Percentiles rank a stretch among this genome's conserved stretches.
Evolutionary conservation across 2,797 vertebrate species (phyloP).

Genomic region (Gambusia yucatana): DNA sequence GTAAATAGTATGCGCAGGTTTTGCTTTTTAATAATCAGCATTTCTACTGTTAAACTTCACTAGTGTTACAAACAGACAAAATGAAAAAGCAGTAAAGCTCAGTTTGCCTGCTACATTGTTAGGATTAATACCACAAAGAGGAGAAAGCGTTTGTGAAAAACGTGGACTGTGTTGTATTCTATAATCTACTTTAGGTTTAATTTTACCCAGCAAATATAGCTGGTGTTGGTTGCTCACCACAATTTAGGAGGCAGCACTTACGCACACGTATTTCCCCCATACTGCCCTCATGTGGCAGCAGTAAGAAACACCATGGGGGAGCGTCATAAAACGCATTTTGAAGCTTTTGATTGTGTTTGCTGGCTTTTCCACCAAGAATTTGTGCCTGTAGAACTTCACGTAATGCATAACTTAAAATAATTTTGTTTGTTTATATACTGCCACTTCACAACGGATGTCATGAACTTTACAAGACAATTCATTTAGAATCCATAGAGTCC

Average conservation of each 20-base stretch:
- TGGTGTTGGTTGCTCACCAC: not conserved
- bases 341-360: not conserved
- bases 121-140: not conserved
- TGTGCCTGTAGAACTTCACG: not conserved
- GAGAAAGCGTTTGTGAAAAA: not conserved
- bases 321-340: not conserved
- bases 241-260: not conserved
- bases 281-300: constrained; percentile 1
- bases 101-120: no score
- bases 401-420: not conserved
- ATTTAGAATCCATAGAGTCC: not conserved
- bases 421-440: not conserved
- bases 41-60: not conserved
- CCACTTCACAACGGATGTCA: not conserved
- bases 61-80: not conserved
- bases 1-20: not conserved
- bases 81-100: not conserved
- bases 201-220: not conserved
- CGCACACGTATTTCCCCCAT: not conserved
- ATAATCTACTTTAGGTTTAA: not conserved
- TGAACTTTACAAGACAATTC: not conserved
- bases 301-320: not conserved
- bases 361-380: not conserved
- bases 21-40: not conserved
- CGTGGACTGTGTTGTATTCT: not conserved